These are phyloP conservation scores for Lepilemur ruficaudatus DNA, from an alignment of 2,797 vertebrate species.

Conservation along the genomic window DNA sequence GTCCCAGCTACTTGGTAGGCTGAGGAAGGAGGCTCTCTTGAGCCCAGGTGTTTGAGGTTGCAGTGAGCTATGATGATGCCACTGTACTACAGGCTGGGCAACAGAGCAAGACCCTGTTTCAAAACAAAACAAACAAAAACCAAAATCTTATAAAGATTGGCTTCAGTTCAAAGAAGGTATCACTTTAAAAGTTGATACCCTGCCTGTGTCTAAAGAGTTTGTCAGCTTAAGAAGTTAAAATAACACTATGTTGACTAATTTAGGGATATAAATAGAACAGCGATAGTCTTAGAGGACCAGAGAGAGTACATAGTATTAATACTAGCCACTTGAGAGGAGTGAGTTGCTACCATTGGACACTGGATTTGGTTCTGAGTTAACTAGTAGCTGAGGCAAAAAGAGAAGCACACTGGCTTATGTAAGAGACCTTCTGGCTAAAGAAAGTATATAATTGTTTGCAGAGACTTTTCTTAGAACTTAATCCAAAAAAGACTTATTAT, in stretches of 20 bases:
- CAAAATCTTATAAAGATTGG: neutral
- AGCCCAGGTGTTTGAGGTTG: neutral
- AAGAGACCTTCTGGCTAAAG: conserved; percentile 17
- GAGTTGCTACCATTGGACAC: neutral
- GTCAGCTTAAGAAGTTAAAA: conserved; percentile 48
- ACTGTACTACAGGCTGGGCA: neutral
- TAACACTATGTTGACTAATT: conserved; percentile 36
- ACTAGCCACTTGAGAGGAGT: neutral
- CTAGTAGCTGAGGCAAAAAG: conserved; percentile 1
- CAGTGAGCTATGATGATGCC: neutral
- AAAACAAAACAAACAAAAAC: neutral
- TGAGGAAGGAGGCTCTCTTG: neutral
- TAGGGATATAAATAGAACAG: conserved; percentile 43
- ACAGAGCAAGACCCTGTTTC: neutral
- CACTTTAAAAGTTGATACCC: conserved; percentile 17
- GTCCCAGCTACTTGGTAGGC: neutral
- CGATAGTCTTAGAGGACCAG: neutral
- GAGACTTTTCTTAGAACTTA: conserved; percentile 44
- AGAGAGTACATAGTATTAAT: neutral
- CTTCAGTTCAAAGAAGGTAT: conserved; percentile 12
- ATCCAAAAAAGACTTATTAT: conserved; percentile 47
- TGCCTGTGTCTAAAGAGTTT: conserved; percentile 1
- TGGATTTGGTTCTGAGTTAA: conserved; percentile 50
- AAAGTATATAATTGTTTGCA: conserved; percentile 14
- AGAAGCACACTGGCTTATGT: neutral